These are phyloP conservation scores for Drosophila aldrichi DNA, from an alignment of 2,888 invertebrate genomes.

Conservation along the genomic window DNA sequence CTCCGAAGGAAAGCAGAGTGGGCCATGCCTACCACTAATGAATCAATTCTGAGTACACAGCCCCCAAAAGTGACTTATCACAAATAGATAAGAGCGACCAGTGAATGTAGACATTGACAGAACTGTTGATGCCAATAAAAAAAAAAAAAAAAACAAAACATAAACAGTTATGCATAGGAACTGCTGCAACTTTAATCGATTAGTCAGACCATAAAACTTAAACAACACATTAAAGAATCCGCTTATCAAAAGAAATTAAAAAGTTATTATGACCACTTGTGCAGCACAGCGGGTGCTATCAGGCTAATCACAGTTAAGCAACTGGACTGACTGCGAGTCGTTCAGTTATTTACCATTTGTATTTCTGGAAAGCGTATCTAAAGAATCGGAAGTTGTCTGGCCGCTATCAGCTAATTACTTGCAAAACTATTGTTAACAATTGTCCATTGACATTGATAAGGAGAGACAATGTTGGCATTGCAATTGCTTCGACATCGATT, in stretches of 20 bases:
- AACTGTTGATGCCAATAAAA: constrained; percentile 5
- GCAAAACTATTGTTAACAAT: constrained; percentile 14
- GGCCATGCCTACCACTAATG: constrained; percentile 28
- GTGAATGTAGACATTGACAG: neutral
- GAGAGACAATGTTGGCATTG: neutral
- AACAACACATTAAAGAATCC: too few relatives aligned
- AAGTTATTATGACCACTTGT: neutral
- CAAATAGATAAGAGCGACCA: constrained; percentile 24
- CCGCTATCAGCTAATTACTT: constrained; percentile 50
- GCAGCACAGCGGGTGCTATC: neutral
- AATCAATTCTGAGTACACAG: constrained; percentile 17
- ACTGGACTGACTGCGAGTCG: neutral
- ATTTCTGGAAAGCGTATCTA: constrained; percentile 36
- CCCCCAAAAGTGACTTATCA: constrained; percentile 29
- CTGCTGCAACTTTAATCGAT: constrained; percentile 1
- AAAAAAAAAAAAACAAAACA: neutral
- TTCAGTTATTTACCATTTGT: neutral
- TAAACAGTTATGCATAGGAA: neutral
- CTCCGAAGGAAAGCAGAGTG: constrained; percentile 15
- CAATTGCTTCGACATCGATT: constrained; percentile 4
- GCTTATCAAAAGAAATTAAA: neutral
- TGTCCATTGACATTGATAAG: constrained; percentile 14
- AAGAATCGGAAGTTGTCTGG: constrained; percentile 13
- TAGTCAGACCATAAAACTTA: constrained; percentile 18
- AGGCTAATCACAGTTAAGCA: neutral